A percentile compares a stretch with the other conserved stretches of the same genome.
Evolutionary conservation across 2,797 vertebrate genomes (phyloP).

Genomic region (Sphenodon punctatus): DNA sequence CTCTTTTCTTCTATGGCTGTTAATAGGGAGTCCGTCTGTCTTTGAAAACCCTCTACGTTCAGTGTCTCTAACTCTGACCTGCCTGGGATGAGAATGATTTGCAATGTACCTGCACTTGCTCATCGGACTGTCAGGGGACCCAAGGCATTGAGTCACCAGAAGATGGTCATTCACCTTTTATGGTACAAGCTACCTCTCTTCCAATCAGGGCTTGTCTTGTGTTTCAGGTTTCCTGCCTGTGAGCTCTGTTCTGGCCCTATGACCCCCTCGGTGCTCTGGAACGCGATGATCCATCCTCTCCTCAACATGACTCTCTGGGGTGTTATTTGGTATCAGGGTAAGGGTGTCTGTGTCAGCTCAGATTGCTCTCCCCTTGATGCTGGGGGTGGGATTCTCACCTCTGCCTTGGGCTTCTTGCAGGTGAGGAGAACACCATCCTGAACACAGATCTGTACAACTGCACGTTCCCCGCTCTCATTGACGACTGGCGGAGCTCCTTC

Average conservation of each 20-base stretch:
- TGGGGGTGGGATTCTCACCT: background rate
- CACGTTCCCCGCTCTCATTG: constrained; percentile 88
- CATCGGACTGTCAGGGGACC: too few species aligned
- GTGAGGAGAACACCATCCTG: constrained; percentile 80
- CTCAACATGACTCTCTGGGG: constrained; percentile 89
- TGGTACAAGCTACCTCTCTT: too few species aligned
- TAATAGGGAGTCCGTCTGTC: background rate
- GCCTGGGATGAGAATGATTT: too few species aligned
- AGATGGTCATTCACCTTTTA: background rate
- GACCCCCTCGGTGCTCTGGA: constrained; percentile 84
- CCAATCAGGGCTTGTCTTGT: background rate
- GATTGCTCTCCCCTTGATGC: fast-evolving
- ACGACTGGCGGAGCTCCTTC: constrained; percentile 88
- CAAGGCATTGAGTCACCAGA: background rate
- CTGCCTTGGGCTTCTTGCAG: constrained; percentile 56
- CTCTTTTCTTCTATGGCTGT: background rate
- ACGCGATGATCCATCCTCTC: constrained; percentile 92
- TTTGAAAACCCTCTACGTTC: background rate
- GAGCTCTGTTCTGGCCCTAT: background rate
- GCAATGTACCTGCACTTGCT: too few species aligned
- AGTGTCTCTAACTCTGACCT: background rate
- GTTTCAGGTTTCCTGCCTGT: background rate
- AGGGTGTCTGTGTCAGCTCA: fast-evolving
- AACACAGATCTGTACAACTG: constrained; percentile 86
- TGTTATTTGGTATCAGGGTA: constrained; percentile 94